Evolutionary conservation across 2,888 invertebrate species (phyloP).

Genomic region (Drosophila maculinotata): DNA sequence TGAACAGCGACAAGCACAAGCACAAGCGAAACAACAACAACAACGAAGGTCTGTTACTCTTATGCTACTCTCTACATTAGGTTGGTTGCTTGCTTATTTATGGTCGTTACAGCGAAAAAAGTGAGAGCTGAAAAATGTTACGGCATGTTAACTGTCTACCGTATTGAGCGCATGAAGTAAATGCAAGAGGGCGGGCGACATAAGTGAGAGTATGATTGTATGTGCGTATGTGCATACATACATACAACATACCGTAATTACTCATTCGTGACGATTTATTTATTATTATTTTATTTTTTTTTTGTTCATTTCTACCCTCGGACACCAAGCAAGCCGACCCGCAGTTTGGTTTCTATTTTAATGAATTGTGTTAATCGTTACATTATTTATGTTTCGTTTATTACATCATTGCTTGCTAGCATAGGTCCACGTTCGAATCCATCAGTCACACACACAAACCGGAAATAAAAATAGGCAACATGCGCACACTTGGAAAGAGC

Average conservation of each 20-base stretch:
- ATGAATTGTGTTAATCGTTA: slow-evolving; percentile 66
- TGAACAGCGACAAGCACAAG: slow-evolving; percentile 9
- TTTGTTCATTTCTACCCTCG: slow-evolving; percentile 1
- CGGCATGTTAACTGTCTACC: slow-evolving; percentile 68
- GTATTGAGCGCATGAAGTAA: slow-evolving; percentile 49
- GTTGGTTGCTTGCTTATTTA: slow-evolving; percentile 26
- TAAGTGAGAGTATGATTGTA: slow-evolving; percentile 16
- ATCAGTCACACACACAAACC: slow-evolving; percentile 76
- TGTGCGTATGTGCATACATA: neutral
- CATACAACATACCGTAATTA: slow-evolving; percentile 44
- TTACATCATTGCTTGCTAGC: slow-evolving; percentile 68
- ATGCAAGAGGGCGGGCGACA: slow-evolving; percentile 34
- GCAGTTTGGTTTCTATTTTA: slow-evolving; percentile 59
- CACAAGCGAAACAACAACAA: slow-evolving; percentile 33
- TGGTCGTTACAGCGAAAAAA: slow-evolving; percentile 29
- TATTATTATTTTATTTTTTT: slow-evolving; percentile 1
- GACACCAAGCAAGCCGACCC: slow-evolving; percentile 46
- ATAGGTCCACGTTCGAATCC: slow-evolving; percentile 50
- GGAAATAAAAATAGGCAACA: slow-evolving; percentile 72
- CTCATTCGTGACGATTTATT: slow-evolving; percentile 49
- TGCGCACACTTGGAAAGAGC: slow-evolving; percentile 34
- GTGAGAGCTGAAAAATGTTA: slow-evolving; percentile 56
- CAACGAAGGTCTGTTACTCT: slow-evolving; percentile 31
- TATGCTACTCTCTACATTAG: slow-evolving; percentile 1
- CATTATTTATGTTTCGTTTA: slow-evolving; percentile 58